Evolutionary conservation across 2,113 vertebrate species (phyloP).

Genomic region (Boulengeromyrus knoepffleri): DNA sequence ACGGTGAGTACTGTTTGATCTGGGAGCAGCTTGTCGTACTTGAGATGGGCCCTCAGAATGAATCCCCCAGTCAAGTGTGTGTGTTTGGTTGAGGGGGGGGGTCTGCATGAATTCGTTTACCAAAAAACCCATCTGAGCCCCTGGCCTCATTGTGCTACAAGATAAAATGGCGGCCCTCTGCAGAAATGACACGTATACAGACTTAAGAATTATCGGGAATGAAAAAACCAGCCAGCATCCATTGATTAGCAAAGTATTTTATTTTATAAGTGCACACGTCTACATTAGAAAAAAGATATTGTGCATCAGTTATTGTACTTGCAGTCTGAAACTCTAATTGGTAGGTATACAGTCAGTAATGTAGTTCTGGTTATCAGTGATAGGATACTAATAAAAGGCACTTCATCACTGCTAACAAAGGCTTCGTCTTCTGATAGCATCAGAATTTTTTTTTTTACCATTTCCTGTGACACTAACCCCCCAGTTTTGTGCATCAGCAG

Average conservation of each 20-base stretch:
- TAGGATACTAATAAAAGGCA: neutral
- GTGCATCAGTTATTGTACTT: slow-evolving; percentile 29
- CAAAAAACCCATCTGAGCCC: neutral
- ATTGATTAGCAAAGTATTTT: slow-evolving; percentile 58
- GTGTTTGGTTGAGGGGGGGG: neutral
- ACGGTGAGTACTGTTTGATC: neutral
- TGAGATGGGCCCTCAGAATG: neutral
- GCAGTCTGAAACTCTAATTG: slow-evolving; percentile 21
- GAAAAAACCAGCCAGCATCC: slow-evolving; percentile 47
- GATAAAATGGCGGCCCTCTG: slow-evolving; percentile 1
- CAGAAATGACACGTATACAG: slow-evolving; percentile 8
- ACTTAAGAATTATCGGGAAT: slow-evolving; percentile 21
- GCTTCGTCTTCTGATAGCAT: neutral
- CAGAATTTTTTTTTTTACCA: too few relatives aligned
- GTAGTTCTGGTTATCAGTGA: neutral
- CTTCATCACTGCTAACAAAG: neutral
- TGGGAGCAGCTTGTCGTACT: neutral
- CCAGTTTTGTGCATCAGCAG: neutral
- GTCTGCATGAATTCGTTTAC: neutral
- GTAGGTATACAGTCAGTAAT: neutral
- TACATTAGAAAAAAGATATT: slow-evolving; percentile 58
- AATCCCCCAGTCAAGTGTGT: neutral
- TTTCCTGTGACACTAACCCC: neutral
- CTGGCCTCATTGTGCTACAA: slow-evolving; percentile 36
- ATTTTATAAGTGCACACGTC: slow-evolving; percentile 65